Evolutionary conservation across 2,888 invertebrate genomes (phyloP), one percentile per base, ranked within the genome.

Genomic region (Ernsta delagoae): DNA sequence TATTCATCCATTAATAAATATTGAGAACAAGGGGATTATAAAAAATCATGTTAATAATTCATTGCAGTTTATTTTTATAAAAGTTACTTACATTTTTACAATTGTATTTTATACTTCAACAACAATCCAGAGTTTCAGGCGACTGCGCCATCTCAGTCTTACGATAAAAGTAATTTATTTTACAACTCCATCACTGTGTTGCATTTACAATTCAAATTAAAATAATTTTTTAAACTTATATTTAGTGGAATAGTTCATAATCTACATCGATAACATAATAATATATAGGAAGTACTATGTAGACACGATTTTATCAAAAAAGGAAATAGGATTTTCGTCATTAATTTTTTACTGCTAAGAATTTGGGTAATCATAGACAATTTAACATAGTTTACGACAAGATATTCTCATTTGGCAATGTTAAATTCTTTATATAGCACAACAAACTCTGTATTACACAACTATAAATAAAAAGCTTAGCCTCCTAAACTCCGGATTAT

Each of bases 81-180:
- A 86, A 87, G 81, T 86, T 87, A 87, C 86, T 83, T 89, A 89
- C 87, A 88, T 88, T 88, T 90, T 83, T 90, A 89, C 89, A 89
- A 81, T 84, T 79, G 81, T 78, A 79, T 78, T 82, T 82, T 77
- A 80, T 80, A 80, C 64, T 83, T 79, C 45, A 43, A 83, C 80
- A 84, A 86, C 87, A 90, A 88, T 90, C 89, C 89, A 87, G 86
- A 89, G 89, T 89, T 87, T 75, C 78, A 79, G 83, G 83, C 75
- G 74, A 78, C 75, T 83, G 79, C 65, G 70, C 71, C 71, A 70
- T 63, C 75, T 83, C 86, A 86, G 86, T 85, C 83, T 85, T 81
- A 79, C 79, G 74, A 78, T 75, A 80, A 77, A 82, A 76, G 57
- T 61, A 45, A 45, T 59, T 45, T 50, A 43, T n/a, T 64, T 8